Conservation (phyloP, 2,113 vertebrate genomes). For the Beaufortia kweichowensis region DNA sequence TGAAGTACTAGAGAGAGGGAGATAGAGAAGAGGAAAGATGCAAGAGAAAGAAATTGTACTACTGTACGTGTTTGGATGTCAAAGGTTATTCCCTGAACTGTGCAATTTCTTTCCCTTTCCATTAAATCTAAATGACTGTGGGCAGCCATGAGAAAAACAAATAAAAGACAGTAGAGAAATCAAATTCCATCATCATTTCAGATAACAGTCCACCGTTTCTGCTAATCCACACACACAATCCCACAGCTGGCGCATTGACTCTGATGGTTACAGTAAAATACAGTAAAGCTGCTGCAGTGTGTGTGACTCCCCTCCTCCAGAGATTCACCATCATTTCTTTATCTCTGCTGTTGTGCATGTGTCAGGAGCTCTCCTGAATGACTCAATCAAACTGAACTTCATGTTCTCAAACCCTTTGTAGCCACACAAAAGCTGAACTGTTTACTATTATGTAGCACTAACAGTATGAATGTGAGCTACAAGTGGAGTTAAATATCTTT, state of each 20-base stretch:
- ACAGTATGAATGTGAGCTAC: not conserved
- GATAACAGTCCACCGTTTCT: not conserved
- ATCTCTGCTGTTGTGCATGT: not conserved
- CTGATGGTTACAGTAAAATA: not conserved
- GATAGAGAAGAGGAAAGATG: no score
- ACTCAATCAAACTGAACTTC: not conserved
- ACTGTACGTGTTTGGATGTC: no score
- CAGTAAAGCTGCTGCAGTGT: conserved; percentile 8
- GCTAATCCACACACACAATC: not conserved
- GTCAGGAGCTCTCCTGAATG: conserved; percentile 1
- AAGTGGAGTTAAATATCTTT: not conserved
- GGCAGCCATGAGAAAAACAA: not conserved
- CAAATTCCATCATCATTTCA: not conserved
- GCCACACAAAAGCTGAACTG: not conserved
- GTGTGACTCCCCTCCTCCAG: conserved; percentile 11
- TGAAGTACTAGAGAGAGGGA: no score
- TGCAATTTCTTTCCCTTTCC: no score
- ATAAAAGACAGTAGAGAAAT: not conserved
- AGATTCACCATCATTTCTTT: not conserved
- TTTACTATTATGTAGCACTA: not conserved
- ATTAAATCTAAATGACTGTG: no score
- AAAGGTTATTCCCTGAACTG: no score
- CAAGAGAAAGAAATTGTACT: no score
- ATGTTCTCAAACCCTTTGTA: conserved; percentile 9
- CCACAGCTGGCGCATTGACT: no score